Evolutionary conservation across 2,113 vertebrate genomes (phyloP).

Genomic region (Pseudorhombus dupliciocellatus): DNA sequence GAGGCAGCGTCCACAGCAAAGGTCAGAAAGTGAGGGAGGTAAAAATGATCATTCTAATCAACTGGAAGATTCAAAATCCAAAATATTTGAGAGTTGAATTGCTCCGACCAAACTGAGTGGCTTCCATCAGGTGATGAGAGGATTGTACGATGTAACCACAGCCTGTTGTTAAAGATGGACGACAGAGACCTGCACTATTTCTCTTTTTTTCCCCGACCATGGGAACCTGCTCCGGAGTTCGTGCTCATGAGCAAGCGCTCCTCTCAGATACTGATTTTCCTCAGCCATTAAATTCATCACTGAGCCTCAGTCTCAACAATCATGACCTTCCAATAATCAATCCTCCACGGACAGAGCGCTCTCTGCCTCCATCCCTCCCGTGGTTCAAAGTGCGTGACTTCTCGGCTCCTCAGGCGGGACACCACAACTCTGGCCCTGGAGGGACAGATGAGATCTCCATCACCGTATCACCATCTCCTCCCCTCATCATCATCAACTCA

Average conservation of each 20-base stretch:
- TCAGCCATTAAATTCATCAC: conserved; percentile 27
- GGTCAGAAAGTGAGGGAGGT: not conserved
- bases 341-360: conserved; percentile 7
- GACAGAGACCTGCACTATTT: not conserved
- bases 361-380: conserved; percentile 19
- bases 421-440: conserved; percentile 17
- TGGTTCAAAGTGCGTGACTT: conserved; percentile 14
- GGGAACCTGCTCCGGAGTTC: conserved; percentile 8
- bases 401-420: conserved; percentile 42
- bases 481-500: conserved; percentile 58
- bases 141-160: too few species aligned
- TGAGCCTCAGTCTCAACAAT: conserved; percentile 32
- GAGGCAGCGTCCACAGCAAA: not conserved
- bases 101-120: too few species aligned
- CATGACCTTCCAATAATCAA: conserved; percentile 22
- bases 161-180: too few species aligned
- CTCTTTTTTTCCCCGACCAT: not conserved
- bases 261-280: conserved; percentile 1
- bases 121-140: too few species aligned
- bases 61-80: too few species aligned
- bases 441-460: conserved; percentile 49
- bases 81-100: too few species aligned
- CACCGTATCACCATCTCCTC: conserved; percentile 27
- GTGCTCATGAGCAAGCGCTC: not conserved
- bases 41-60: too few species aligned